Conservation (phyloP, 1,140 invertebrate genomes). For the Sycobia sp. region DNA sequence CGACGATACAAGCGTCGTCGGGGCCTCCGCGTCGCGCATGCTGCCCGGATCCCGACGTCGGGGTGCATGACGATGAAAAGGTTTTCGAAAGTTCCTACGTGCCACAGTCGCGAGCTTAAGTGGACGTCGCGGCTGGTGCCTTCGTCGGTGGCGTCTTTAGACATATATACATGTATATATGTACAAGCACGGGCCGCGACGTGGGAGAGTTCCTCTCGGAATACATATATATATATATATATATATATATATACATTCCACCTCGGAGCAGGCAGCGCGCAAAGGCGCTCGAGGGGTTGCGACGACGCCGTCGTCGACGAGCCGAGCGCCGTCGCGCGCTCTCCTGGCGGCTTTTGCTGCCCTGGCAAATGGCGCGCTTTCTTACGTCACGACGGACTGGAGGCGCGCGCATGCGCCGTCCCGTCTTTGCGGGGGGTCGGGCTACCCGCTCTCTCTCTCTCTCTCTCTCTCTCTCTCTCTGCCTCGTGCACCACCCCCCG, state of each 20-base stretch:
- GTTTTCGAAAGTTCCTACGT: slow-evolving; percentile 53
- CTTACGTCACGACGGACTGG: slow-evolving; percentile 49
- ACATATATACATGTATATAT: too few relatives aligned
- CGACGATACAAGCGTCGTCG: not conserved
- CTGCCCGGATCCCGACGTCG: slow-evolving; percentile 51
- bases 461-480: too few relatives aligned
- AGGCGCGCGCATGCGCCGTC: not conserved
- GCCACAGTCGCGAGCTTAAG: slow-evolving; percentile 41
- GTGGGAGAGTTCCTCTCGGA: too few relatives aligned
- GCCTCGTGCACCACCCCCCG: too few relatives aligned
- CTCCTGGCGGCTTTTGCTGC: slow-evolving; percentile 37
- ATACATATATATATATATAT: too few relatives aligned
- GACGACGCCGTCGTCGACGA: not conserved
- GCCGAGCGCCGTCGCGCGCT: not conserved
- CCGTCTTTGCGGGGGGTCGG: too few relatives aligned
- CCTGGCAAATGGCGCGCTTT: slow-evolving; percentile 57
- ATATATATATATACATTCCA: too few relatives aligned
- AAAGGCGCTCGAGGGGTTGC: too few relatives aligned
- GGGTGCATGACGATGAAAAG: slow-evolving; percentile 55
- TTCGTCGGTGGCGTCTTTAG: not conserved
- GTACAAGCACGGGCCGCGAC: too few relatives aligned
- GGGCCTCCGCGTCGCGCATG: slow-evolving; percentile 32
- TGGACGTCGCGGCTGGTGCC: not conserved
- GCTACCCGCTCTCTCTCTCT: too few relatives aligned
- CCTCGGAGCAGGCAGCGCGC: too few relatives aligned